Base-by-base conservation (phyloP, 2,797 vertebrate species). In the Acipenser transmontanus region DNA sequence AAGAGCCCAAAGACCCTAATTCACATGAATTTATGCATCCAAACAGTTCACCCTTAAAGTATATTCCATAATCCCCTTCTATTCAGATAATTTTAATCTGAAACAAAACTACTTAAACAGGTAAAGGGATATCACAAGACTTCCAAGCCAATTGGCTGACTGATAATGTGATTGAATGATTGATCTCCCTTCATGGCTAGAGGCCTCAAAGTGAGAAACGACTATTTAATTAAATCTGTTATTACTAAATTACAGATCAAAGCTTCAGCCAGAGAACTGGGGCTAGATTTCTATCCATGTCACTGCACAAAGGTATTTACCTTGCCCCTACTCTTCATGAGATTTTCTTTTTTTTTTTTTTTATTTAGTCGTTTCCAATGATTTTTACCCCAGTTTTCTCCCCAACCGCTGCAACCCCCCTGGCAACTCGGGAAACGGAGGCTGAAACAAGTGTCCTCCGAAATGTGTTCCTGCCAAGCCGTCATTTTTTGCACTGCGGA, bases 161-260 rank as follows among this genome's bases (percentile, higher is more conserved):
- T 62, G 61, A 73, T 73, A 71, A 67, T 8, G 7, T 68, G 68
- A 77, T 71, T 71, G 69, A 73, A 78, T 87, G 80, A 89, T 87
- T 89, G 89, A 91, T 91, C 80, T 86, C 68, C 49, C 63, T 50
- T 80, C 85, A 85, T 85, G 83, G 86, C 86, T 83, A 62, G 72
- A 80, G 79, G 82, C 81, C 85, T 85, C 77, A 86, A 88, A 88
- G 84, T 91, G 85, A 81, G 81, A 89, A 91, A 89, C 81, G 77
- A 75, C 75, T 81, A 78, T 83, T 88, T 87, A 91, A 91, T 85
- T 80, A 88, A 92, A 90, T 89, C 83, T 89, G 86, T 91, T 91
- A 89, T 81, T 77, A 67, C 81, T 88, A 88, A 91, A 90, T 90
- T 85, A 87, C 87, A 83, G 86, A 90, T 90, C 83, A 88, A 85